phyloP scores from a whole-genome alignment of 2,113 vertebrate genomes.

The Oriolus oriolus region DNA sequence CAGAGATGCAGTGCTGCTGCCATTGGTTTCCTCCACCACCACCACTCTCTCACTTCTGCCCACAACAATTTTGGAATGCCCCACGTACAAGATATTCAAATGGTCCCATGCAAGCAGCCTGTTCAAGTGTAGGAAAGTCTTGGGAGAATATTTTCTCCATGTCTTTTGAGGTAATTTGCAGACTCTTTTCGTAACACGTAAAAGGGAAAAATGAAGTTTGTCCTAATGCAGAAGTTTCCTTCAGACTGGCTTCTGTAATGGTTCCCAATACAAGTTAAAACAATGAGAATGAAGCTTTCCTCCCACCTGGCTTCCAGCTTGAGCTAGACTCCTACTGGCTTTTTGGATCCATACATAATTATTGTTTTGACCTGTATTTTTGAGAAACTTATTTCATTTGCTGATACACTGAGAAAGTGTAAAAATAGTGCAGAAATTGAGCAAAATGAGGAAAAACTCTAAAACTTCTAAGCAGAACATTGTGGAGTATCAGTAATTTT shows the following conservation, averaged over 20 bases:
- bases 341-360: not conserved
- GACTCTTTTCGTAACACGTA: not conserved
- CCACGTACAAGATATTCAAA: not conserved
- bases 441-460: not conserved
- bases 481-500: not conserved
- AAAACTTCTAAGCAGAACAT: not conserved
- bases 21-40: not conserved
- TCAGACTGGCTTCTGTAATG: not conserved
- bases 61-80: not conserved
- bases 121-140: not conserved
- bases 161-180: not conserved
- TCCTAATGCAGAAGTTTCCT: not conserved
- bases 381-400: not conserved
- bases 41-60: accelerated
- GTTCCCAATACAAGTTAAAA: not conserved
- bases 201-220: not conserved
- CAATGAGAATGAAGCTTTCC: not conserved
- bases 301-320: not conserved
- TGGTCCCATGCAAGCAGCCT: not conserved
- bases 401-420: not conserved
- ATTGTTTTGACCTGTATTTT: not conserved
- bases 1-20: not conserved
- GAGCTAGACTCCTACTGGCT: not conserved
- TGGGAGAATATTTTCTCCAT: not conserved
- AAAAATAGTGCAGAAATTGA: not conserved